These are phyloP conservation scores for Ctenosaura bakeri DNA, from an alignment of 2,797 vertebrate species.

Conservation along the genomic window DNA sequence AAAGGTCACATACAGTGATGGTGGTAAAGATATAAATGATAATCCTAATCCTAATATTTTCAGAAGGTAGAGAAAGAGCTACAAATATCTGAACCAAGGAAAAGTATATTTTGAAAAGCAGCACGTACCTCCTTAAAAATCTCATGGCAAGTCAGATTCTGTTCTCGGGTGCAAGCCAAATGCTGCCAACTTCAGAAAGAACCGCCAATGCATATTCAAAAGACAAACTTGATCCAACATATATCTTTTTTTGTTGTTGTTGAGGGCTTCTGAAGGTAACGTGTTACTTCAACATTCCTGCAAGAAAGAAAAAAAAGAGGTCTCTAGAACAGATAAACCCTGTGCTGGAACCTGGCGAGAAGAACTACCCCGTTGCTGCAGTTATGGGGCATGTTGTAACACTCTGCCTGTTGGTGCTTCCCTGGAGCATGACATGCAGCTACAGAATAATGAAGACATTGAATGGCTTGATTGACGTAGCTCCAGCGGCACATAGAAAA, in stretches of 20 bases:
- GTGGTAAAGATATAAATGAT: no score
- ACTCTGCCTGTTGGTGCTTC: constrained; percentile 46
- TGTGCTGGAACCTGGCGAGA: constrained; percentile 45
- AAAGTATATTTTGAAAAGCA: constrained; percentile 41
- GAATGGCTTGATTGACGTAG: constrained; percentile 52
- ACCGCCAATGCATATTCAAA: constrained; percentile 51
- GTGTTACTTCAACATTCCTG: constrained; percentile 61
- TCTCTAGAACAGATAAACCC: constrained; percentile 61
- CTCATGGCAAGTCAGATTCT: constrained; percentile 61
- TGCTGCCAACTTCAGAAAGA: constrained; percentile 17
- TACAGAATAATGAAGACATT: constrained; percentile 60
- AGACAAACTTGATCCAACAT: constrained; percentile 54
- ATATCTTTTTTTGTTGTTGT: constrained; percentile 45
- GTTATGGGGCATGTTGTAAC: constrained; percentile 63
- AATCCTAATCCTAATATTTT: background rate
- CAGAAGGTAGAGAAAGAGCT: constrained; percentile 10
- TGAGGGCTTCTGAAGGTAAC: constrained; percentile 67
- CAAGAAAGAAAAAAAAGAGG: constrained; percentile 21
- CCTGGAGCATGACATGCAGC: constrained; percentile 58
- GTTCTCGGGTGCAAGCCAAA: constrained; percentile 59
- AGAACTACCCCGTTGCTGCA: constrained; percentile 52
- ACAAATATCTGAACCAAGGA: background rate
- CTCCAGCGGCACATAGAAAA: constrained; percentile 32
- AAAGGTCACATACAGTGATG: no score
- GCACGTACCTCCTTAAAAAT: constrained; percentile 49